Conservation (phyloP, 2,797 vertebrate species). For the Peromyscus nudipes region DNA sequence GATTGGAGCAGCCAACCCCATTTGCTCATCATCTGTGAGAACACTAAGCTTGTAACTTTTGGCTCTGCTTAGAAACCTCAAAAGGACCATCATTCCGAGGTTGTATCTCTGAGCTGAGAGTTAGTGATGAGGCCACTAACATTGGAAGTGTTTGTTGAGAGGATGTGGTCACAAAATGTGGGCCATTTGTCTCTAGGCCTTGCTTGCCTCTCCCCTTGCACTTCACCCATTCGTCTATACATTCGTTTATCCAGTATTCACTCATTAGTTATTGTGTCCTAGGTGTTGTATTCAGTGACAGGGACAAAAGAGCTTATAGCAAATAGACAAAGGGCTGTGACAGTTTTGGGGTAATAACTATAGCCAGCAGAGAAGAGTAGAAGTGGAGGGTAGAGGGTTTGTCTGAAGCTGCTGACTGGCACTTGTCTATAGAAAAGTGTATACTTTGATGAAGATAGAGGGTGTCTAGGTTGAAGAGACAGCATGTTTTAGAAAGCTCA, state of each 20-base stretch:
- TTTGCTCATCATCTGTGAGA: background rate
- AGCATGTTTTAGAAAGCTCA: background rate
- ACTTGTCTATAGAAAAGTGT: background rate
- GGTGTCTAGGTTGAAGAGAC: background rate
- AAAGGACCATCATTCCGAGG: background rate
- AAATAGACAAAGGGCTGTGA: background rate
- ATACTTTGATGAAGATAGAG: background rate
- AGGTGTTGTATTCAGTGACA: background rate
- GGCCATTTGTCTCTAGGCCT: background rate
- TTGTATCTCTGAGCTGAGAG: background rate
- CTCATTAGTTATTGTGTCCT: background rate
- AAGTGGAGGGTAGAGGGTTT: background rate
- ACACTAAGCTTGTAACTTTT: background rate
- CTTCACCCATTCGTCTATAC: background rate
- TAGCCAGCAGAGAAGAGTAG: background rate
- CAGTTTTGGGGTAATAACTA: background rate
- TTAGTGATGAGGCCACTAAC: background rate
- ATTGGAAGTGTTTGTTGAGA: background rate
- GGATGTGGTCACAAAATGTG: background rate
- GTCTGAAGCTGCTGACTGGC: background rate
- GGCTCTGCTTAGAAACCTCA: slow-evolving; percentile 10
- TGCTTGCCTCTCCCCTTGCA: background rate
- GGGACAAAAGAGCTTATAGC: background rate
- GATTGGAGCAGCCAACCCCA: background rate
- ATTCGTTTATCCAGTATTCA: background rate